Conservation (phyloP, 2,797 vertebrate genomes). For the Nothura maculosa region DNA sequence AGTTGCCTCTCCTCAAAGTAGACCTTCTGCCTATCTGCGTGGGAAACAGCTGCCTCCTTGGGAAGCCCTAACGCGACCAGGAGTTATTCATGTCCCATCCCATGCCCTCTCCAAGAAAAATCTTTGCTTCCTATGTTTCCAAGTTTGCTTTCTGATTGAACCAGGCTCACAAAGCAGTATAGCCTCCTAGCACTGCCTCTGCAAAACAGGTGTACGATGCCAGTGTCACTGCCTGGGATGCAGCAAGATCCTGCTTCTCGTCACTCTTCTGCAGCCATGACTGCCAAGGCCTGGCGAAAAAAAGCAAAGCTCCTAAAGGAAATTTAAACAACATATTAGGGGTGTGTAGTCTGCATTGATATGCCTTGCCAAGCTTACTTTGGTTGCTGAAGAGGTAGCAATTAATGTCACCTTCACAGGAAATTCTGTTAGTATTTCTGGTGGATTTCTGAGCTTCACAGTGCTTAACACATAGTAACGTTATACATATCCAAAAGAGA, state of each 20-base stretch:
- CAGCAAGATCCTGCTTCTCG: background rate
- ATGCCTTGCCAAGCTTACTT: accelerated
- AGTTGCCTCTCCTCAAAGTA: background rate
- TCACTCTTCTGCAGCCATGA: background rate
- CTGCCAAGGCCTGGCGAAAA: accelerated
- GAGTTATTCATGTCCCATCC: background rate
- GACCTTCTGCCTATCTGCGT: accelerated
- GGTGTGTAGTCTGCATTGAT: background rate
- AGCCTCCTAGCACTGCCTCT: background rate
- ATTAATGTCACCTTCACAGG: background rate
- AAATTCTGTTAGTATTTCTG: background rate
- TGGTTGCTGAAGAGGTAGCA: background rate
- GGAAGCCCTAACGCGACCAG: background rate
- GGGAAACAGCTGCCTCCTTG: background rate
- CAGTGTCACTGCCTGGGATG: accelerated
- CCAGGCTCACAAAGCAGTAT: background rate
- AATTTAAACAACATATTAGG: background rate
- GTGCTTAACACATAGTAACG: accelerated
- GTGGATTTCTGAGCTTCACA: background rate
- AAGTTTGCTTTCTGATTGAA: background rate
- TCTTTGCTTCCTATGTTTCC: background rate
- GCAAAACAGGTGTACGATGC: background rate
- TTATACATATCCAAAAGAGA: background rate
- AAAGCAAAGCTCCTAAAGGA: background rate
- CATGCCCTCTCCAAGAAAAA: accelerated